Base-by-base conservation (phyloP, 2,888 invertebrate species). In the Lypha dubia region DNA sequence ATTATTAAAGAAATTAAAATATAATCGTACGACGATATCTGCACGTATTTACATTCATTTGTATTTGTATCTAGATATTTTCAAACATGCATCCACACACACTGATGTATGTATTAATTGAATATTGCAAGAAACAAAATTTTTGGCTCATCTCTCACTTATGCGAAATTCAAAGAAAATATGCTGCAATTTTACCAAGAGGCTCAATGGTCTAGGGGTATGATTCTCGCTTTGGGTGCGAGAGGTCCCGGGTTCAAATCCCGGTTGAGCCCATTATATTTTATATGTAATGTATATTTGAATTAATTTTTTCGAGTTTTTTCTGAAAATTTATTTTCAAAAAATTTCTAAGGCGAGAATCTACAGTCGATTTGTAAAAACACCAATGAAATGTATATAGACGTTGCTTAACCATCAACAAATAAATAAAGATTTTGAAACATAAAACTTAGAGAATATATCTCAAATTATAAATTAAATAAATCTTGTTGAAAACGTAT, bases 221-320 rank as follows among this genome's bases (percentile, higher is more conserved):
- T 93, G 93, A 93, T 93, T 93, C 92, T 93, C 93, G 93, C 93
- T 93, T 93, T 93, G 93, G 93, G 93, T 93, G 93, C 93, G 93
- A 93, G 93, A 93, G 93, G 93, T 93, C 93, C 93, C 93, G 93
- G 93, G 93, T 93, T 93, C 93, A 93, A 93, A 93, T 93, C 93
- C 93, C 93, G 93, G 93, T 93, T 93, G 93, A 93, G 93, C 93
- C 93, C 93, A 24, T n/a, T n/a, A 6, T 62, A 44, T 68, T 85
- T 87, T 88, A 88, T 88, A 87, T 85, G 58, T 5, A 28, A 1
- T 60, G 35, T 58, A 32, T 24, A n/a, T n/a, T 28, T 13, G n/a
- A n/a, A n/a, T n/a, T n/a, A n/a, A n/a, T n/a, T n/a, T n/a, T n/a
- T n/a, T n/a, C n/a, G n/a, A n/a, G n/a, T n/a, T n/a, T n/a, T n/a